phyloP scores from a whole-genome alignment of 2,113 vertebrate species.

The Girardinichthys multiradiatus region DNA sequence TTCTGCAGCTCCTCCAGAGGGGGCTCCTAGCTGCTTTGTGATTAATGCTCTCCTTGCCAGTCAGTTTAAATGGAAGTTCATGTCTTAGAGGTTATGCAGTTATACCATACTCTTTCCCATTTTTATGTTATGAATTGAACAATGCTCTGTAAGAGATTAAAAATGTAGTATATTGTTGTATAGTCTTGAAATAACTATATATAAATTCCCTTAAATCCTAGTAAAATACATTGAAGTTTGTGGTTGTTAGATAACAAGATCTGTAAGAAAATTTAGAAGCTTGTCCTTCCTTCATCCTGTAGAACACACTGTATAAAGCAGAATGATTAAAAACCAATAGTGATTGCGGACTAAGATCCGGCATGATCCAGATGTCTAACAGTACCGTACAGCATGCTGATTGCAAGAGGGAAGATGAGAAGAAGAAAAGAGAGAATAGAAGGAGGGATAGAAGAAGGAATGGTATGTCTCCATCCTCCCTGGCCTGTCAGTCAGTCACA shows the following conservation, averaged over 20 bases:
- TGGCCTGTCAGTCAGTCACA: constrained; percentile 79
- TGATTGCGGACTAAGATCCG: constrained; percentile 32
- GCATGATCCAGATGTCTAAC: constrained; percentile 70
- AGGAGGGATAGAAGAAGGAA: constrained; percentile 40
- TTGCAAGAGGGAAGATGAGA: constrained; percentile 31
- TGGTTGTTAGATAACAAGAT: constrained; percentile 5
- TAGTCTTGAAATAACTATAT: not conserved
- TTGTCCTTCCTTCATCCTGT: constrained; percentile 9
- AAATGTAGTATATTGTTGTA: not conserved
- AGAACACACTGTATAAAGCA: constrained; percentile 3
- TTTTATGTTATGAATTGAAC: not conserved
- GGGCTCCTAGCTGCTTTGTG: not conserved
- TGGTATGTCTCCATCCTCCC: constrained; percentile 53
- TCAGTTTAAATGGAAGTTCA: not conserved
- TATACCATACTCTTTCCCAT: not conserved
- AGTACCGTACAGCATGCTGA: constrained; percentile 44
- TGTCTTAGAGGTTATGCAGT: not conserved
- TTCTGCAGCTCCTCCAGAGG: not conserved
- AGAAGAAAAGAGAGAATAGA: constrained; percentile 30
- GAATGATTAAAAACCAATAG: constrained; percentile 27
- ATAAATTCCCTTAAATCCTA: no score
- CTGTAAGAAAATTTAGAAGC: no score
- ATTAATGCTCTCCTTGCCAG: not conserved
- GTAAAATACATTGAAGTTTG: not conserved
- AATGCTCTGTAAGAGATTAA: not conserved